Conservation (phyloP, 64 coral and sea anemone species). For the Hydrozoanthus tunicans region DNA sequence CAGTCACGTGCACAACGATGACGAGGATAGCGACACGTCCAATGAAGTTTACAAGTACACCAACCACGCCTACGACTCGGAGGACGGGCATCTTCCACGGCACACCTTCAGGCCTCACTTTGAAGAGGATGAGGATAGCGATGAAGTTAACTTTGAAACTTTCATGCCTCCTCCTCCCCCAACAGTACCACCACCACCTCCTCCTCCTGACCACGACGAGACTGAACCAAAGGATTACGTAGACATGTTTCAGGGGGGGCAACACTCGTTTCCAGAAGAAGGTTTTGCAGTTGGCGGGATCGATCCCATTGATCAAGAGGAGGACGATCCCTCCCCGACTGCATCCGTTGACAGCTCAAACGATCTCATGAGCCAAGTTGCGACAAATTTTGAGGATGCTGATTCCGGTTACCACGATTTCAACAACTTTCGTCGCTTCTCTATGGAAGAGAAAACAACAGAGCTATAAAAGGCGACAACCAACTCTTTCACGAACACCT, state of each 20-base stretch:
- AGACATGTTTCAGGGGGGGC: conserved; percentile 35
- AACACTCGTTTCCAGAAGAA: conserved; percentile 7
- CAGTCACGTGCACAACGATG: conserved; percentile 25
- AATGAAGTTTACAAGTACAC: background rate
- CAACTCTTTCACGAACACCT: background rate
- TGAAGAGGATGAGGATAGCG: conserved; percentile 31
- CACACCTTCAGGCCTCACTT: background rate
- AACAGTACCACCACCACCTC: conserved; percentile 30
- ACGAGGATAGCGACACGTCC: conserved; percentile 35
- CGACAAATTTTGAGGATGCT: conserved; percentile 2
- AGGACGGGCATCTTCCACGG: background rate
- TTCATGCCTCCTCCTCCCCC: conserved; percentile 45
- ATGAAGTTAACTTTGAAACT: conserved; percentile 34
- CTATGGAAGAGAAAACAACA: conserved; percentile 34
- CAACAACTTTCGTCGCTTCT: background rate
- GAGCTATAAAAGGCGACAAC: conserved; percentile 15
- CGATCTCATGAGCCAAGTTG: conserved; percentile 11
- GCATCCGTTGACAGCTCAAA: conserved; percentile 23
- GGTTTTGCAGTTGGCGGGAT: background rate
- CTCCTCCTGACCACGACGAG: conserved; percentile 3
- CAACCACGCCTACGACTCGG: conserved; percentile 10
- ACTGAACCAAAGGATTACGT: background rate
- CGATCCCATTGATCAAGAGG: background rate
- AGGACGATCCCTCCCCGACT: background rate
- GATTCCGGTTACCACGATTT: conserved; percentile 47